Base-by-base conservation (phyloP, 2,888 invertebrate species). In the Yponomeuta malinellus region DNA sequence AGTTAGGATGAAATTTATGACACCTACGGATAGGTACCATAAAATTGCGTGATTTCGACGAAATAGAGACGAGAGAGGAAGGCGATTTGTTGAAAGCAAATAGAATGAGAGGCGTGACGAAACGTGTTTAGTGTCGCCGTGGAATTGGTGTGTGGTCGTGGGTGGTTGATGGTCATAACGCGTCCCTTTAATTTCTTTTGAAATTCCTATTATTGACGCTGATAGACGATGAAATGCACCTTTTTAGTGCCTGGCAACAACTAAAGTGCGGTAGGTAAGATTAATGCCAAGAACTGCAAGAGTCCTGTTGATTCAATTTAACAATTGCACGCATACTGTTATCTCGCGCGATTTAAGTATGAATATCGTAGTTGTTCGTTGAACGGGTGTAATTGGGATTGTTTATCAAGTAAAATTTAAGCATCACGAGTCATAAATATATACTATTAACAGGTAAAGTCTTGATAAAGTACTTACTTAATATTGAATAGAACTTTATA, bases 31-130 rank as follows among this genome's bases (percentile, higher is more conserved):
- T n/a, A 31, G 29, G 59, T 70, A 65, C 43, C 48, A 23, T 29
- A 52, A 70, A 71, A 67, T 71, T 71, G 71, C 71, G 71, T 68
- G 70, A 70, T 70, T 70, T 70, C 70, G 43, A 43, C 59, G 70
- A 70, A 70, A 63, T 63, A 63, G 10, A 70, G 63, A 63, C 63
- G 63, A 68, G 10, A 9, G n/a, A 52, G n/a, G 52, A 31, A 52
- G 68, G 52, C 48, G 68, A 68, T 52, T 48, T 52, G 68, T 68
- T 68, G 12, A 33, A 68, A 68, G 68, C 48, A 68, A 59, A 68
- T 48, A 68, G 48, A 23, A 52, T 68, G 63, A 69, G 63, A 69
- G 69, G 63, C 31, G 69, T 69, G 69, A 69, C 69, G 69, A 69
- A 69, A 69, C 52, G n/a, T 1, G 48, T 68, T 52, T 52, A 52